Conservation (phyloP, 1,140 invertebrate genomes). For the Sitobion miscanthi region DNA sequence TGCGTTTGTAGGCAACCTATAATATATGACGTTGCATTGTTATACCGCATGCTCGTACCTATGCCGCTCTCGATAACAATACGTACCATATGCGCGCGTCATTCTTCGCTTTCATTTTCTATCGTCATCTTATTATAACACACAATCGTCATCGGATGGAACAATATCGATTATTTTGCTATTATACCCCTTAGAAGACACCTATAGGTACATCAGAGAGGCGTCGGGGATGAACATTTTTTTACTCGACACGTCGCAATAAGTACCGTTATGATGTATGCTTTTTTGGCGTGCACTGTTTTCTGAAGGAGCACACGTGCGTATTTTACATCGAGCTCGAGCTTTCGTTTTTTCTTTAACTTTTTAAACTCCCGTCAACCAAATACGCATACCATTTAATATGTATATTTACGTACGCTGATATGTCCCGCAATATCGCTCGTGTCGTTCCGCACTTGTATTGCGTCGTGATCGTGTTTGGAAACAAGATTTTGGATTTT, state of each 20-base stretch:
- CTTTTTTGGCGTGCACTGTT: too few relatives aligned
- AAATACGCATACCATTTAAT: too few relatives aligned
- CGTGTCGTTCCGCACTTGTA: background rate
- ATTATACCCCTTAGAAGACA: background rate
- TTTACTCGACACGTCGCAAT: background rate
- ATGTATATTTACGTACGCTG: too few relatives aligned
- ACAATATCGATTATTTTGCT: background rate
- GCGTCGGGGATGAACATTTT: background rate
- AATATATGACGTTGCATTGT: too few relatives aligned
- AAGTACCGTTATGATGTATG: too few relatives aligned
- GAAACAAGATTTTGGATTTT: background rate
- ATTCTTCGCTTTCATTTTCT: background rate
- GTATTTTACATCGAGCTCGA: too few relatives aligned
- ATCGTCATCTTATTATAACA: background rate
- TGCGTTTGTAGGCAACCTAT: background rate
- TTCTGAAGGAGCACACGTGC: too few relatives aligned
- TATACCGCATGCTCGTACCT: too few relatives aligned
- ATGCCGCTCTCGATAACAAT: background rate
- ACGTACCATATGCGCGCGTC: too few relatives aligned
- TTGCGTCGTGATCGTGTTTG: background rate
- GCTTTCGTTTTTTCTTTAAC: background rate
- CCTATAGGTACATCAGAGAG: too few relatives aligned
- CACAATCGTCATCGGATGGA: background rate
- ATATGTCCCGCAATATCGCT: background rate
- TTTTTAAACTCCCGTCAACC: background rate